Percentiles rank a stretch among this genome's conserved stretches.
phyloP scores from a whole-genome alignment of 2,797 vertebrate species.

The Gambusia yucatana region DNA sequence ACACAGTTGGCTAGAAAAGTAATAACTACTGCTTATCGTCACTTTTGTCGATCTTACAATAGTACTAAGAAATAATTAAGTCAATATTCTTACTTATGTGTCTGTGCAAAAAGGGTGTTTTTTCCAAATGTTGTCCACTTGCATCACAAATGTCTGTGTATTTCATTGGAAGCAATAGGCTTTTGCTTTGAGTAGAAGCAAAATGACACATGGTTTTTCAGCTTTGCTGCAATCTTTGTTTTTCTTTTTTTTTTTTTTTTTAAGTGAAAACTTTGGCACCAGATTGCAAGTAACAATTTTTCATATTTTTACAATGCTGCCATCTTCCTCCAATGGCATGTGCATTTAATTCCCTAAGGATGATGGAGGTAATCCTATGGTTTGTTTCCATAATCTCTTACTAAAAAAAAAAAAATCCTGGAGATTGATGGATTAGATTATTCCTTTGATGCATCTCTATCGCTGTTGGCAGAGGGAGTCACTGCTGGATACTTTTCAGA shows the following conservation, averaged over 20 bases:
- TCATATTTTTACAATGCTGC: constrained; percentile 18
- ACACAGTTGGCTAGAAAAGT: no score
- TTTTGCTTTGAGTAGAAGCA: background rate
- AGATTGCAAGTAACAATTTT: constrained; percentile 22
- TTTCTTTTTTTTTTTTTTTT: no score
- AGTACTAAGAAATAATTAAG: no score
- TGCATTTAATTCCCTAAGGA: constrained; percentile 26
- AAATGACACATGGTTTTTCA: background rate
- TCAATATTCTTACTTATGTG: background rate
- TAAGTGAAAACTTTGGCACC: background rate
- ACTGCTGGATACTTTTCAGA: background rate
- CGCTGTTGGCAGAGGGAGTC: background rate
- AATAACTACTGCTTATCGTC: no score
- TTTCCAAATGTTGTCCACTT: background rate
- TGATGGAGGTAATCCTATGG: background rate
- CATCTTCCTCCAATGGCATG: constrained; percentile 31
- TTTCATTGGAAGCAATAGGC: no score
- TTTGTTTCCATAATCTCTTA: constrained; percentile 10
- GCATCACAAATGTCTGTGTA: background rate
- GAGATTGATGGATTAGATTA: constrained; percentile 45
- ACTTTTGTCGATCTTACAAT: no score
- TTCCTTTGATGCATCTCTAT: constrained; percentile 4
- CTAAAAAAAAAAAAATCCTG: constrained; percentile 14
- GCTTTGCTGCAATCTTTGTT: no score
- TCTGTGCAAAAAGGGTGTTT: background rate